phyloP scores from a whole-genome alignment of 35 echinoderm and acorn worm species.

The Apostichopus japonicus region DNA sequence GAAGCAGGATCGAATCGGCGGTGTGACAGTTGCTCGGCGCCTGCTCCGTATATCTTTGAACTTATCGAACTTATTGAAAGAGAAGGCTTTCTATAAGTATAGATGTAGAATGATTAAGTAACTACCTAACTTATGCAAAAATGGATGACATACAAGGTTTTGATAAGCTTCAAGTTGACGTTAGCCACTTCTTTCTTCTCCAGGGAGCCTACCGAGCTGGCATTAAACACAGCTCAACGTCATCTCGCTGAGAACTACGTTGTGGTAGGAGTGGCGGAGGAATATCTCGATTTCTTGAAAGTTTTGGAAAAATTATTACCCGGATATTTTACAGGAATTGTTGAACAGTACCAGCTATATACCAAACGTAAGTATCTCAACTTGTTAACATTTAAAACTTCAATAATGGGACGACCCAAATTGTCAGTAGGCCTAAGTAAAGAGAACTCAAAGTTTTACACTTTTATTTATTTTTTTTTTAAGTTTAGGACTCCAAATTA shows the following conservation, averaged over 20 bases:
- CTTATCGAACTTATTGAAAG: no score
- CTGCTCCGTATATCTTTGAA: no score
- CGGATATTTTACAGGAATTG: conserved; percentile 35
- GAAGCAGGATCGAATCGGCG: no score
- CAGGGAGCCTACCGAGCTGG: neutral
- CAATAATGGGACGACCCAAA: neutral
- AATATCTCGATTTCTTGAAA: conserved; percentile 41
- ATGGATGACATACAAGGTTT: no score
- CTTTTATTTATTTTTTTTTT: no score
- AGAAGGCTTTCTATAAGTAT: no score
- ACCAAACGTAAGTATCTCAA: conserved; percentile 20
- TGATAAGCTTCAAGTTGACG: no score
- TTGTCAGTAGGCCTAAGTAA: neutral
- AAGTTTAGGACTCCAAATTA: no score
- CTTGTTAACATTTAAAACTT: neutral
- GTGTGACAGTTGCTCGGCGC: no score
- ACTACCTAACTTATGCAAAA: no score
- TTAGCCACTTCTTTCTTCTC: neutral
- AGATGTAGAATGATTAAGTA: no score
- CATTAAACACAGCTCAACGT: conserved; percentile 6
- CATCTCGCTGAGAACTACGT: conserved; percentile 44
- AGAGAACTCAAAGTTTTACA: no score
- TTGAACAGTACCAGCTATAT: conserved; percentile 13
- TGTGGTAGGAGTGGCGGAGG: conserved; percentile 43
- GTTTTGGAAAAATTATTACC: conserved; percentile 55